Base-by-base conservation (phyloP, 1,140 invertebrate species). In the Andricus grossulariae region DNA sequence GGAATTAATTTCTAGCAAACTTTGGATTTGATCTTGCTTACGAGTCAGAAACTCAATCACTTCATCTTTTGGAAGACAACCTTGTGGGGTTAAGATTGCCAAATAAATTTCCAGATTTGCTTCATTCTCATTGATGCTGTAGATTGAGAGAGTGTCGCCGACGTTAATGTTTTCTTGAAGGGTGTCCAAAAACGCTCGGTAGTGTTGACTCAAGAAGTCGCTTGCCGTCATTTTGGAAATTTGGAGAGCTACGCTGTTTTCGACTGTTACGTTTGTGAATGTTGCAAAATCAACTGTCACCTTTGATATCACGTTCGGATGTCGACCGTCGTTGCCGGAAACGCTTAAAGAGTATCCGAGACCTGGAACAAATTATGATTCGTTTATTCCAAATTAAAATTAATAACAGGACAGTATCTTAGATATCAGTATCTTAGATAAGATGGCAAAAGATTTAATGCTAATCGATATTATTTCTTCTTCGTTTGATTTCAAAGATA, bases 241-340 rank as follows among this genome's bases (percentile, higher is more conserved):
- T 82, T 95, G 93, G 15, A 98, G 86, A 0, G 95, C 95, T 1
- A 98, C 91, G 15, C 96, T 97, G 87, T 98, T 96, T 70, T 96
- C 94, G 12, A 99, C 92, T 0, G 97, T 98, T 12, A 88, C 86
- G 86, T 98, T 98, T 78, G 95, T 94, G 85, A 98, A 97, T 16
- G 93, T 92, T 50, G 95, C 91, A 84, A 98, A 97, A 87, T 97
- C 95, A 0, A 98, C 93, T 4, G 94, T 95, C 1, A 98, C 94
- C 25, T 95, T 96, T 8, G 97, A 98, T 19, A 94, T 91, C 0
- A 98, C 97, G 89, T 97, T 95, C 12, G 93, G 92, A 86, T 98
- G 97, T 77, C 94, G 94, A 3, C 98, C 97, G 90, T 99, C 98
- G 88, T 97, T 97, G 3, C 97, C 97, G 8, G 94, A 94, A 0